Conservation (phyloP, 2,888 invertebrate species). For the Noctua janthe region DNA sequence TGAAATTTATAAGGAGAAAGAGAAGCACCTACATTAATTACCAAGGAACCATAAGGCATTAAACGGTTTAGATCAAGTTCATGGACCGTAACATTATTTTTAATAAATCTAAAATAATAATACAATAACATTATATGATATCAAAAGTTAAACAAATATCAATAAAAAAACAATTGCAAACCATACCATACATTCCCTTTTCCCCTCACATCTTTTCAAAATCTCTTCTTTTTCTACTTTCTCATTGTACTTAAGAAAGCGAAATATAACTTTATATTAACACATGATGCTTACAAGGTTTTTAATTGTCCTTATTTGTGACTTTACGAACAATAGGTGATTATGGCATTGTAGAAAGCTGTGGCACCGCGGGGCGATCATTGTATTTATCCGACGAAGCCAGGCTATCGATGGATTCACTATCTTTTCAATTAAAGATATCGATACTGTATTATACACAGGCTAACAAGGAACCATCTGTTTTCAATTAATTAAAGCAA, state of each 20-base stretch:
- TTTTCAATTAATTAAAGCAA: conserved; percentile 87
- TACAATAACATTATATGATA: neutral
- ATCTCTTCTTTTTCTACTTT: conserved; percentile 33
- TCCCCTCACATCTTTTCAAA: neutral
- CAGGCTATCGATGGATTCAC: conserved; percentile 78
- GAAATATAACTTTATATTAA: conserved; percentile 41
- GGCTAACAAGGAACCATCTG: conserved; percentile 89
- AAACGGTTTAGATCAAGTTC: neutral
- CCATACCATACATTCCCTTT: neutral
- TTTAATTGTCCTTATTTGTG: conserved; percentile 84
- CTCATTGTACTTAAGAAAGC: conserved; percentile 36
- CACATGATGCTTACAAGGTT: conserved; percentile 65
- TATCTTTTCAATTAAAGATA: conserved; percentile 86
- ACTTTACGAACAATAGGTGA: conserved; percentile 88
- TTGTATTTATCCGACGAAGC: conserved; percentile 83
- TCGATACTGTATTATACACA: conserved; percentile 79
- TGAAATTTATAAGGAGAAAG: neutral
- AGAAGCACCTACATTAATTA: neutral
- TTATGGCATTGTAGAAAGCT: conserved; percentile 87
- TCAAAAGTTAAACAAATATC: neutral
- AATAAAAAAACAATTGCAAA: neutral
- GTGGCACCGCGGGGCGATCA: conserved; percentile 84
- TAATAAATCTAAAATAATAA: neutral
- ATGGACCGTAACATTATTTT: neutral
- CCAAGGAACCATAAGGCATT: neutral